phyloP scores from a whole-genome alignment of 2,113 vertebrate species.

The Eupsittula cactorum region DNA sequence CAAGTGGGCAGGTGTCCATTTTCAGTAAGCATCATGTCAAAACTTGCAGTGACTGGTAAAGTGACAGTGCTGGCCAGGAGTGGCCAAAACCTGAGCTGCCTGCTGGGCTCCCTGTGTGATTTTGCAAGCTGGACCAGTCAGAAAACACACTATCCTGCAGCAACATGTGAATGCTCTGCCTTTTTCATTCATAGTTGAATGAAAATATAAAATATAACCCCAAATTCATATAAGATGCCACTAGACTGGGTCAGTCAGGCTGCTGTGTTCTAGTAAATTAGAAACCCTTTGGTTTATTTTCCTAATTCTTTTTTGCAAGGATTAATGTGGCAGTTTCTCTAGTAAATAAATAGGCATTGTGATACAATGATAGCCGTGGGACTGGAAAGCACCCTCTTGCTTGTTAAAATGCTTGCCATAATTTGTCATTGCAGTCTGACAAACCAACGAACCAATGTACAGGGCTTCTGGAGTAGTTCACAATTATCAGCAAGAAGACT shows the following conservation, averaged over 20 bases:
- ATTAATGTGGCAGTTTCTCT: background rate
- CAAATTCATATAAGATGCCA: background rate
- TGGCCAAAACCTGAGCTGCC: background rate
- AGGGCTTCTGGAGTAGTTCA: background rate
- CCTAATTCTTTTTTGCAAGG: background rate
- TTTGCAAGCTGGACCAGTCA: background rate
- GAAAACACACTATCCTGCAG: background rate
- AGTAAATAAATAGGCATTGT: background rate
- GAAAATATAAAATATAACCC: background rate
- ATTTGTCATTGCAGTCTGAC: background rate
- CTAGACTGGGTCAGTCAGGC: background rate
- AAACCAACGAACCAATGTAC: background rate
- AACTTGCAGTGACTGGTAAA: background rate
- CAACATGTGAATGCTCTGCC: background rate
- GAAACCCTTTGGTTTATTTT: background rate
- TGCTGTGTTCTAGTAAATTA: background rate
- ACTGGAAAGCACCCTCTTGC: background rate
- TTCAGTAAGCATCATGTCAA: background rate
- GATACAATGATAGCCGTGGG: background rate
- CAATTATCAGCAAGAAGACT: background rate
- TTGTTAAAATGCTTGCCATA: background rate
- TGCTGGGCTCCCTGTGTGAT: background rate
- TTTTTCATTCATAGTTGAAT: background rate
- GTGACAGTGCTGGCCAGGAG: background rate
- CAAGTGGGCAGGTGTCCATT: background rate